These are phyloP conservation scores for Menura novaehollandiae DNA, from an alignment of 2,113 vertebrate species.

Conservation along the genomic window DNA sequence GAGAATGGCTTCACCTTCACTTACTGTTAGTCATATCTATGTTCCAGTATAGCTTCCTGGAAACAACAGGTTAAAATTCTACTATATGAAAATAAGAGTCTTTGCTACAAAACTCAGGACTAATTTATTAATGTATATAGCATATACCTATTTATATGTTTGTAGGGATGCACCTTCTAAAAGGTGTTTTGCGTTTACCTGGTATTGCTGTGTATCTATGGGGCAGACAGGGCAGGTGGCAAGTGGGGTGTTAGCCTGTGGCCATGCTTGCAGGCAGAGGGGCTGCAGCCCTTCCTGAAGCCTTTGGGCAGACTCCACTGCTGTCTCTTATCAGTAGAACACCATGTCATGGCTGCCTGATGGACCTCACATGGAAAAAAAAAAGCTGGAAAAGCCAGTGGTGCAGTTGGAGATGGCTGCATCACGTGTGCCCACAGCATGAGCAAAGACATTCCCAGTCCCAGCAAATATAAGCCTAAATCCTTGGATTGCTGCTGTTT, in stretches of 20 bases:
- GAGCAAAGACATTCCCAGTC: neutral
- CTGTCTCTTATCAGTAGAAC: neutral
- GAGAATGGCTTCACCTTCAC: neutral
- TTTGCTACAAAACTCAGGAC: neutral
- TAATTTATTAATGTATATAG: neutral
- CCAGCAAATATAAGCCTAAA: neutral
- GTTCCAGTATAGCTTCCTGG: neutral
- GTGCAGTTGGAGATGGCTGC: rapidly evolving
- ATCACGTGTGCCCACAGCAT: neutral
- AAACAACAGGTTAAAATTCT: neutral
- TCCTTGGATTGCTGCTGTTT: neutral
- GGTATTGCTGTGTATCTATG: neutral
- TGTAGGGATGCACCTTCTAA: neutral
- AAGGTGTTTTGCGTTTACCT: neutral
- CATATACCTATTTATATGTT: neutral
- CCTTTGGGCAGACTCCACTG: neutral
- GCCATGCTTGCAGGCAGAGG: neutral
- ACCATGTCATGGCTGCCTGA: rapidly evolving
- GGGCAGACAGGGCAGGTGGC: neutral
- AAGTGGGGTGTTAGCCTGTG: neutral
- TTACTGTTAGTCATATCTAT: neutral
- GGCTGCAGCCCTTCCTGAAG: neutral
- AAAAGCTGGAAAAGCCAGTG: neutral
- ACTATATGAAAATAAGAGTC: neutral
- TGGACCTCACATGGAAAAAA: neutral